These are phyloP conservation scores for Progne subis DNA, from an alignment of 2,113 vertebrate genomes.

Conservation along the genomic window DNA sequence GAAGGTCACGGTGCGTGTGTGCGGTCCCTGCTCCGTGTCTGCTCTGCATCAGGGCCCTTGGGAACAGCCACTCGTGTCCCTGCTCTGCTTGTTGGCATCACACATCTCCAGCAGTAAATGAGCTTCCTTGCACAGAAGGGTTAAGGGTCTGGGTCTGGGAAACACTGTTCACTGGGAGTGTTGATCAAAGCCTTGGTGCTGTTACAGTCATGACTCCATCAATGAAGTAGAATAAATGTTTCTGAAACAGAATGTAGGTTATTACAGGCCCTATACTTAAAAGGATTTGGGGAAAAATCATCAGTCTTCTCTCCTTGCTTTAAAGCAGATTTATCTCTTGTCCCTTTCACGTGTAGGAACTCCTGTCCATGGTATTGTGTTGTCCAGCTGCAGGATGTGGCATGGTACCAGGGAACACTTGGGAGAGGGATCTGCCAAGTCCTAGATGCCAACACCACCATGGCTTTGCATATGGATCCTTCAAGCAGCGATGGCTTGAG, in stretches of 20 bases:
- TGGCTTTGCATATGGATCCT: neutral
- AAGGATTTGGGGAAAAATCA: neutral
- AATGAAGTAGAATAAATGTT: neutral
- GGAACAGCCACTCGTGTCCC: neutral
- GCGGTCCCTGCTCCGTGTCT: neutral
- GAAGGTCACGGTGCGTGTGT: rapidly evolving
- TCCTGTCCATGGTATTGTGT: neutral
- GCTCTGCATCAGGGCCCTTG: neutral
- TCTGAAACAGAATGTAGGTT: neutral
- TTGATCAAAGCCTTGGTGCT: neutral
- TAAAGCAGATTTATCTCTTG: neutral
- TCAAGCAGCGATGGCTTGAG: neutral
- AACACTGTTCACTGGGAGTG: neutral
- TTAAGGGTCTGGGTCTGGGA: neutral
- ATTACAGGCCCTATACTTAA: neutral
- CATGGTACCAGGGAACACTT: neutral
- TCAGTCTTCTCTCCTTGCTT: neutral
- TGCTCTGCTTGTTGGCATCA: neutral
- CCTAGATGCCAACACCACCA: neutral
- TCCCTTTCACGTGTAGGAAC: neutral
- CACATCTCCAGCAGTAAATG: rapidly evolving
- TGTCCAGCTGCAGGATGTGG: neutral
- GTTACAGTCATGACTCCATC: neutral
- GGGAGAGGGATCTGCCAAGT: neutral
- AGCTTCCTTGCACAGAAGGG: neutral